Conservation (phyloP, 1,140 invertebrate genomes). For the Drosophila guanche region DNA sequence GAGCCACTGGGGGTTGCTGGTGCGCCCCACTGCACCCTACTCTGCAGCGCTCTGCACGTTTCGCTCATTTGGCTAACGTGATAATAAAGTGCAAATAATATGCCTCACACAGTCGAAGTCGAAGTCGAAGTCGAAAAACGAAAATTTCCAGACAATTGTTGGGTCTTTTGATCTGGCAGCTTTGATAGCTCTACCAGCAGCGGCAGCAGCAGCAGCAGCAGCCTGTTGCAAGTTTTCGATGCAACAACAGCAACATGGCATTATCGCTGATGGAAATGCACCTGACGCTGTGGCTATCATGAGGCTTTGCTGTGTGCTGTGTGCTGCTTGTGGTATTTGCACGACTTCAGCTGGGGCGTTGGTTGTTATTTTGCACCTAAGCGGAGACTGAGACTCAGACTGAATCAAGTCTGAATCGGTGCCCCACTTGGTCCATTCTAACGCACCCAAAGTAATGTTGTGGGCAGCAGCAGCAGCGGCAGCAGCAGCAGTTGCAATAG, state of each 20-base stretch:
- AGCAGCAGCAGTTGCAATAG: constrained; percentile 29
- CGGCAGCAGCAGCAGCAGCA: constrained; percentile 27
- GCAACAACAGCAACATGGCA: constrained; percentile 62
- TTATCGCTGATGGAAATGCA: constrained; percentile 84
- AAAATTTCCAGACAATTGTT: constrained; percentile 67
- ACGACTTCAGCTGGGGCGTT: constrained; percentile 64
- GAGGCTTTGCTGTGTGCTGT: constrained; percentile 37
- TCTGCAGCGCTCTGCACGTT: constrained; percentile 67
- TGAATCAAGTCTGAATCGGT: constrained; percentile 7
- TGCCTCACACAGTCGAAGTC: constrained; percentile 63
- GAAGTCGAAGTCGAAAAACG: constrained; percentile 42
- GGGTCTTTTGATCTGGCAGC: constrained; percentile 48
- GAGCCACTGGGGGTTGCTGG: constrained; percentile 17
- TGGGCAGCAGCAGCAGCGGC: constrained; percentile 40
- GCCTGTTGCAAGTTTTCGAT: constrained; percentile 54
- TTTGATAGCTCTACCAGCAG: constrained; percentile 45
- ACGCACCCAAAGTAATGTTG: constrained; percentile 42
- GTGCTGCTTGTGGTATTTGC: constrained; percentile 60
- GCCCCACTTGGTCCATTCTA: constrained; percentile 41
- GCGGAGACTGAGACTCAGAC: constrained; percentile 16
- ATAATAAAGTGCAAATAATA: constrained; percentile 84
- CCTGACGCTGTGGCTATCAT: constrained; percentile 81
- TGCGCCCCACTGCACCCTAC: not conserved
- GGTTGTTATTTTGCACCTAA: constrained; percentile 26
- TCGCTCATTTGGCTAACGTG: constrained; percentile 83